Evolutionary conservation across 2,888 invertebrate species (phyloP), one percentile per base, ranked within the genome.

Genomic region (Ceriagrion tenellum): DNA sequence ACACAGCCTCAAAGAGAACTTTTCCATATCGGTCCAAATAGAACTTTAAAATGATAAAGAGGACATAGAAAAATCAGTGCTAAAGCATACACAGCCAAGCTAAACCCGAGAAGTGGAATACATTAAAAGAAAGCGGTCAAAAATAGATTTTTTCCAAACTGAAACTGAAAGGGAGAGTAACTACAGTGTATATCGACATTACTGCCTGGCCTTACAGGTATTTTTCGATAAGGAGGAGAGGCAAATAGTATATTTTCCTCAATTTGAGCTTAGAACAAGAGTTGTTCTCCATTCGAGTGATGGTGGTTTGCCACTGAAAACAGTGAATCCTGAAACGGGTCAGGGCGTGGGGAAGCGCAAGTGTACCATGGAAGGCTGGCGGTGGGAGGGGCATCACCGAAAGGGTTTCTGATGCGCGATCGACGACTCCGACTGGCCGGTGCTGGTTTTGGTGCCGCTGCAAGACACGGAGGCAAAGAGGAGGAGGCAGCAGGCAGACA

Each of bases 401-500:
- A 35, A 81, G 16, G 35, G 16, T 81, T 81, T n/a, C 81, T 47
- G 55, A 89, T 30, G 89, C 6, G 89, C 13, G 55, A 0, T 0
- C 20, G 55, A 20, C 55, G 89, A n/a, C 89, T 23, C 55, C 89
- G 26, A 20, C 8, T 26, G 13, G 26, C 35, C 35, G 20, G 91
- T 18, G 40, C 0, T 63, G 56, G 93, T n/a, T 47, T 40, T 59
- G 40, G 59, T 35, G 91, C 47, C 59, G 59, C 40, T 56, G 90
- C 91, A 20, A 35, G 88, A 55, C 47, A n/a, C n/a, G n/a, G 55
- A 47, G 35, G 40, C 40, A 18, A 47, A 47, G 47, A 47, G 47
- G 63, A 47, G 40, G 55, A 69, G 69, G 93, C 93, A 47, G 20
- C 55, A 89, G n/a, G 55, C 35, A 47, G 93, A 47, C 91, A 63